Evolutionary conservation across 2,113 vertebrate species (phyloP).

Genomic region (Chrysochloris asiatica): DNA sequence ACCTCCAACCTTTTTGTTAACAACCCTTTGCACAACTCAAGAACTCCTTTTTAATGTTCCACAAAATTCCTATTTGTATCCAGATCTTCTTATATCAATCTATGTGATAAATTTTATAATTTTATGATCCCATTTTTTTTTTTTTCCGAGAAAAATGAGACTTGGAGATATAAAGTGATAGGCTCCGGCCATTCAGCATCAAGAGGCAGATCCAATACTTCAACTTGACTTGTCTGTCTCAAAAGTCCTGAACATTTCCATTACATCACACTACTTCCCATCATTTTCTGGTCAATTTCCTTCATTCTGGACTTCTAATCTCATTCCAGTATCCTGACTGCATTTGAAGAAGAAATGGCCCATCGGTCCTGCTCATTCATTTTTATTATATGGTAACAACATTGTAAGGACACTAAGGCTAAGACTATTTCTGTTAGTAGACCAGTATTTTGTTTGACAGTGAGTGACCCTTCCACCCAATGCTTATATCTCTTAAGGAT

Average conservation of each 20-base stretch:
- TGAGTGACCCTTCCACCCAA: background rate
- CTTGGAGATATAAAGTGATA: too few relatives aligned
- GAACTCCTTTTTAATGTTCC: background rate
- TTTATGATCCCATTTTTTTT: too few relatives aligned
- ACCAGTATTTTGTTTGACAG: background rate
- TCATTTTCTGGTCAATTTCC: background rate
- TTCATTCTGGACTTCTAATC: background rate
- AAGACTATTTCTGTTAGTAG: background rate
- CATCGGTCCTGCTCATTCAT: background rate
- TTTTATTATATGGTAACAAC: background rate
- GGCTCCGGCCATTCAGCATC: too few relatives aligned
- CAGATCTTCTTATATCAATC: background rate
- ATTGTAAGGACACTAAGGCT: background rate
- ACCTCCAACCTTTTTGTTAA: too few relatives aligned
- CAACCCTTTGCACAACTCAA: too few relatives aligned
- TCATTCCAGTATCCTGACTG: background rate
- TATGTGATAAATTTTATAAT: background rate
- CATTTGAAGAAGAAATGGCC: background rate
- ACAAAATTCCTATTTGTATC: background rate
- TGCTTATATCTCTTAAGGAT: background rate
- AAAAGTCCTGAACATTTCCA: too few relatives aligned
- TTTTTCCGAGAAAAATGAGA: too few relatives aligned
- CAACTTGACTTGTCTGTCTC: too few relatives aligned
- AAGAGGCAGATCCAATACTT: too few relatives aligned
- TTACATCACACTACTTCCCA: background rate